phyloP scores from a whole-genome alignment of 1,140 invertebrate species.

The Eumeta japonica region DNA sequence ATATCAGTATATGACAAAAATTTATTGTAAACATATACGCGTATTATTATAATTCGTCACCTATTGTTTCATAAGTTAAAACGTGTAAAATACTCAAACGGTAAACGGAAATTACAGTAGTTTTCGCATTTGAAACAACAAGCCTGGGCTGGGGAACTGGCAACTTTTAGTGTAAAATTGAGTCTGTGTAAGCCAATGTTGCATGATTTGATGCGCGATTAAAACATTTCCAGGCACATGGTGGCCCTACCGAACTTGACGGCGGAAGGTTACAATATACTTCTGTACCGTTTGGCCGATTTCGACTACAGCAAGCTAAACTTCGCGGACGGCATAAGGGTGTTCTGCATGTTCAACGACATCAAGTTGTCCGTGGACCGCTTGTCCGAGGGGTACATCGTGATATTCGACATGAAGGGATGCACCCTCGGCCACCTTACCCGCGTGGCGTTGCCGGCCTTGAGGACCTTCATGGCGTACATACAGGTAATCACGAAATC shows the following conservation, averaged over 20 bases:
- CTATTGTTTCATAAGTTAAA: no score
- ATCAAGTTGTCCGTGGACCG: constrained; percentile 62
- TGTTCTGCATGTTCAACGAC: constrained; percentile 68
- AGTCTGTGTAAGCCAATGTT: no score
- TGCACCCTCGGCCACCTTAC: constrained; percentile 62
- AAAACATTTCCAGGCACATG: constrained; percentile 62
- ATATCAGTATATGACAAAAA: no score
- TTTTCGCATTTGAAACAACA: no score
- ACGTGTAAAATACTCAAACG: no score
- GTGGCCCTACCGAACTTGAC: constrained; percentile 57
- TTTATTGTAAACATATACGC: no score
- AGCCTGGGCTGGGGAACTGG: no score
- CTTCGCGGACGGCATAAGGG: constrained; percentile 61
- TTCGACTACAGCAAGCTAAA: constrained; percentile 61
- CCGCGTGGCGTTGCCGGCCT: constrained; percentile 58
- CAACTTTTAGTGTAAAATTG: no score
- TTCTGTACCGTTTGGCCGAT: constrained; percentile 61
- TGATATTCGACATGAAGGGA: constrained; percentile 68
- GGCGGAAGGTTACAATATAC: constrained; percentile 61
- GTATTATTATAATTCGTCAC: no score
- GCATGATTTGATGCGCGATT: no score
- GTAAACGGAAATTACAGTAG: no score
- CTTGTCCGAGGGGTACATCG: constrained; percentile 63
- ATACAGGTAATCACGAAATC: constrained; percentile 69
- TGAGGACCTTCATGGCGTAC: constrained; percentile 64